Percentiles rank a stretch among this genome's conserved stretches.
These are phyloP conservation scores for Caerostris darwini DNA, from an alignment of 1,140 invertebrate species.

Conservation along the genomic window DNA sequence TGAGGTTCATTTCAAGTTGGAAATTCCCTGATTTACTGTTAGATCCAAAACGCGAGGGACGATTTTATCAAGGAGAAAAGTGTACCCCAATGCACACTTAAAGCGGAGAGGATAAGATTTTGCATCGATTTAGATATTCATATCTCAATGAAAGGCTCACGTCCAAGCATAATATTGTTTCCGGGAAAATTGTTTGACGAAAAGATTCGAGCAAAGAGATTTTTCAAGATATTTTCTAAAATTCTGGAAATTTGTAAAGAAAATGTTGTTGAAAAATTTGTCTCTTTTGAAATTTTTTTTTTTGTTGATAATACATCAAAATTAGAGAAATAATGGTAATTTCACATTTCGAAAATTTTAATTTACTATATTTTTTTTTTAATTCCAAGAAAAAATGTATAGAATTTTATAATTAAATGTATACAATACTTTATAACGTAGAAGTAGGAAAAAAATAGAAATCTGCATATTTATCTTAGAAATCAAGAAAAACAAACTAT, in stretches of 20 bases:
- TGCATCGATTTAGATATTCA: conserved; percentile 31
- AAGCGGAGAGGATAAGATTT: not conserved
- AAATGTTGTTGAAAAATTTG: too few relatives aligned
- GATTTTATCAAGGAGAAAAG: conserved; percentile 4
- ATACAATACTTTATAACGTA: too few relatives aligned
- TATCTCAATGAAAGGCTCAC: not conserved
- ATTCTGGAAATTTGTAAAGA: not conserved
- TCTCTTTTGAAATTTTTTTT: too few relatives aligned
- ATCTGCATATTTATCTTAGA: too few relatives aligned
- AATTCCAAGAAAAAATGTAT: too few relatives aligned
- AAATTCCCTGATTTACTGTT: not conserved
- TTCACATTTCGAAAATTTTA: too few relatives aligned
- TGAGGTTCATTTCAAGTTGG: not conserved
- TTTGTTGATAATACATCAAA: too few relatives aligned
- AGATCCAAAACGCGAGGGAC: not conserved
- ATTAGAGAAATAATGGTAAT: too few relatives aligned
- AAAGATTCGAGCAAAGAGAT: not conserved
- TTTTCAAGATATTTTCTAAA: not conserved
- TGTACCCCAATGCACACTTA: conserved; percentile 50
- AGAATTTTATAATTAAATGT: too few relatives aligned
- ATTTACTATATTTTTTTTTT: too few relatives aligned
- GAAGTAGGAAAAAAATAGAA: too few relatives aligned
- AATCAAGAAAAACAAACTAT: too few relatives aligned
- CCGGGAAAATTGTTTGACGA: not conserved
- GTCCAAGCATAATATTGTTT: not conserved